Percentiles rank a stretch among this genome's conserved stretches.
phyloP scores from a whole-genome alignment of 2,113 vertebrate species.

The Miniopterus natalensis region DNA sequence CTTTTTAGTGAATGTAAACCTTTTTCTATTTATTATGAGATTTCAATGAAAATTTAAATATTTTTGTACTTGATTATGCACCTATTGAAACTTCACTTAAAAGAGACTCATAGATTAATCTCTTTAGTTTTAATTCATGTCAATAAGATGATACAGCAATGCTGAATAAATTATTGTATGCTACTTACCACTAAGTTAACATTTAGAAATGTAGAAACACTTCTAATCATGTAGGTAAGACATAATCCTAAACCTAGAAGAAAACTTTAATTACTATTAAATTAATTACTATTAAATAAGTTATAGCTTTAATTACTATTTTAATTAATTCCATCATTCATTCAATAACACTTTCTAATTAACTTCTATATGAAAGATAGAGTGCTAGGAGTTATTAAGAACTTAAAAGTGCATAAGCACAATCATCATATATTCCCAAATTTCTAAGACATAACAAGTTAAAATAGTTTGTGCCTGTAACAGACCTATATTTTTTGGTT shows the following conservation, averaged over 20 bases:
- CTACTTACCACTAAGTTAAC: not conserved
- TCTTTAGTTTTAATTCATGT: slow-evolving; percentile 3
- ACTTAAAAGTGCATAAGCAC: not conserved
- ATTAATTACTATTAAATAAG: not conserved
- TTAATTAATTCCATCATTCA: not conserved
- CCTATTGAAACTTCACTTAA: not conserved
- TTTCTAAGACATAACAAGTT: not conserved
- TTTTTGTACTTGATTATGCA: not conserved
- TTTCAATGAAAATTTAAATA: not conserved
- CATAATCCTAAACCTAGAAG: not conserved
- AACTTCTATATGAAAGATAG: not conserved
- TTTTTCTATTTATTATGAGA: not conserved
- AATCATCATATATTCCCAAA: not conserved
- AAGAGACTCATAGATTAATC: not conserved
- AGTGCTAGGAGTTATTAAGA: not conserved
- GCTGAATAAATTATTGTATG: not conserved
- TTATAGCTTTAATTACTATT: not conserved
- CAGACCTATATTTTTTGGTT: not conserved
- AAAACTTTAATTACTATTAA: not conserved
- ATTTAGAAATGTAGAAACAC: not conserved
- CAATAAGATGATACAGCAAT: not conserved
- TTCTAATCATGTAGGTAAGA: not conserved
- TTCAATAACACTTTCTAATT: not conserved
- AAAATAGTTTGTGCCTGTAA: not conserved
- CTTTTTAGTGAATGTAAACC: not conserved